Base-by-base conservation (phyloP, 2,113 vertebrate genomes). In the Numenius arquata region DNA sequence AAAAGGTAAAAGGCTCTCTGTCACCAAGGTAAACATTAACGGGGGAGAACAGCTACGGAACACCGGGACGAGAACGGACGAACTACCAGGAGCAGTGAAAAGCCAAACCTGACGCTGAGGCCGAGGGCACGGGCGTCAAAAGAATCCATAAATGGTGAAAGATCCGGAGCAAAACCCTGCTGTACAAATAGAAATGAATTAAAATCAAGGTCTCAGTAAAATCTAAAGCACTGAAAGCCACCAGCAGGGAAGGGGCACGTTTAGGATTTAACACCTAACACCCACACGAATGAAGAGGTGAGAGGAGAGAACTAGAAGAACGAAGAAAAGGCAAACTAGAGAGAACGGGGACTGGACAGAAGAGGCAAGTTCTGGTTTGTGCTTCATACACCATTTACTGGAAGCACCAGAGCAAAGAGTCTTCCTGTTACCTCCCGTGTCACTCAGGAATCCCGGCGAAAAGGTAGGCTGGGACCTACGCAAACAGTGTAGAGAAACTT, bases 21-120 rank as follows among this genome's bases (percentile, higher is more conserved):
- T 25, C 56, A 25, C 25, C 32, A 11, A 36, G 45, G 22, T 50
- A n/a, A 50, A 29, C 30, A 9, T 9, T 15, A 25, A 15, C 20
- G 26, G 38, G 47, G 38, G 8, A n/a, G 11, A 29, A 0, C 8
- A 18, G 56, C 67, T n/a, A 1, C 5, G n/a, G 58, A 38, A 1
- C 30, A 36, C 15, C 3, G 38, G 43, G 27, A 29, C 30, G 4
- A 12, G 34, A 17, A 32, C 23, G 58, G 72, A 48, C 30, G 12
- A 76, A 67, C n/a, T 50, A 48, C 21, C 52, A n/a, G n/a, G 36
- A 75, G 30, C 6, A 20, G 43, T 29, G 62, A 58, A 40, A 85
- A n/a, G 61, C 18, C 48, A 47, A 66, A 25, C 2, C 8, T 1
- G 48, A 41, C 26, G 21, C 36, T 13, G 36, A 36, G 36, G 38